Percentiles rank a stretch among this genome's conserved stretches.
phyloP scores from a whole-genome alignment of 1,140 invertebrate species.

The Phthorimaea operculella region DNA sequence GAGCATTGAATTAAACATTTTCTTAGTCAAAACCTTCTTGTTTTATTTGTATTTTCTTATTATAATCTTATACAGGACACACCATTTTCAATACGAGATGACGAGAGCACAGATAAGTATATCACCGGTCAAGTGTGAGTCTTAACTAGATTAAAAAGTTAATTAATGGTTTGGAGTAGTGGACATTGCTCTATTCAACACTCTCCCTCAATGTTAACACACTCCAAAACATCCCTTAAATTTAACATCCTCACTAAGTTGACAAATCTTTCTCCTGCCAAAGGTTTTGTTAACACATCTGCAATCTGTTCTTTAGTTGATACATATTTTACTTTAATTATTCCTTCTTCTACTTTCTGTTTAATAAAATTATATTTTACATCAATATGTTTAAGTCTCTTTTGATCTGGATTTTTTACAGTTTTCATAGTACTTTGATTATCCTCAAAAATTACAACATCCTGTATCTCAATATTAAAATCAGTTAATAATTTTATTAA shows the following conservation, averaged over 20 bases:
- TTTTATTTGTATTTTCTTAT: too few species aligned
- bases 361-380: slow-evolving; percentile 1
- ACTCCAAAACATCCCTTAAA: background rate
- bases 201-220: background rate
- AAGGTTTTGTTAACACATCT: slow-evolving; percentile 18
- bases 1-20: too few species aligned
- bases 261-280: background rate
- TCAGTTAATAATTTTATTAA: background rate
- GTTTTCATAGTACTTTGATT: background rate
- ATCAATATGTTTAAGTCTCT: background rate
- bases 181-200: background rate
- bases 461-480: background rate
- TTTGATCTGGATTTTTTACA: background rate
- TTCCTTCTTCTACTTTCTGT: background rate
- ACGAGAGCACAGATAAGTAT: too few species aligned
- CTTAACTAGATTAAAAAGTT: too few species aligned
- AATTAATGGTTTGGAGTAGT: too few species aligned
- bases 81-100: too few species aligned
- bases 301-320: slow-evolving; percentile 5
- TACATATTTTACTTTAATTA: background rate
- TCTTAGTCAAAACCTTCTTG: too few species aligned
- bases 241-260: background rate
- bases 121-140: too few species aligned
- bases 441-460: background rate
- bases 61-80: too few species aligned